Percentiles rank a stretch among this genome's conserved stretches.
These are phyloP conservation scores for Procambarus clarkii DNA, from an alignment of 1,140 invertebrate species.

Conservation along the genomic window DNA sequence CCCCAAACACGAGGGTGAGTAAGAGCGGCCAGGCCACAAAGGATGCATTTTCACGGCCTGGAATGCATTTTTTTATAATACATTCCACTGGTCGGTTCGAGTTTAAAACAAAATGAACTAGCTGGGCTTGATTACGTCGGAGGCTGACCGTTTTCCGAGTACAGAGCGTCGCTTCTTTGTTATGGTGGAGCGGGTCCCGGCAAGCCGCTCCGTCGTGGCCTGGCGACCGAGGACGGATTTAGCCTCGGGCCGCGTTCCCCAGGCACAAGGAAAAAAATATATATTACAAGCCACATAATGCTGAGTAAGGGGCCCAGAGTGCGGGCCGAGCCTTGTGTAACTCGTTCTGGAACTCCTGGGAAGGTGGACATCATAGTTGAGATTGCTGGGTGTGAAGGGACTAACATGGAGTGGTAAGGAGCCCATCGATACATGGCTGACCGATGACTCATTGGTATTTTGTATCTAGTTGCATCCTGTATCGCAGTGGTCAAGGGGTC, in stretches of 20 bases:
- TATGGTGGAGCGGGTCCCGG: not conserved
- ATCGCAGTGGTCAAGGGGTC: too few relatives aligned
- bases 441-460: too few relatives aligned
- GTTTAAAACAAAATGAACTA: too few relatives aligned
- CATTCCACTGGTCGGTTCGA: too few relatives aligned
- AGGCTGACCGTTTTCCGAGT: not conserved
- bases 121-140: too few relatives aligned
- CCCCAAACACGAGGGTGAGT: not conserved
- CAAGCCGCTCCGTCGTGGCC: slow-evolving; percentile 35
- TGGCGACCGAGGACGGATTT: slow-evolving; percentile 58
- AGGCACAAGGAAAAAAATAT: slow-evolving; percentile 30
- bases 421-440: too few relatives aligned
- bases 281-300: slow-evolving; percentile 6
- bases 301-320: slow-evolving; percentile 47
- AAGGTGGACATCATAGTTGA: too few relatives aligned
- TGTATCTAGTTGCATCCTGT: too few relatives aligned
- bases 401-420: too few relatives aligned
- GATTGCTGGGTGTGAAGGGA: too few relatives aligned
- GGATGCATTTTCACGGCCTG: not conserved
- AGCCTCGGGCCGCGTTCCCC: slow-evolving; percentile 50
- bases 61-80: not conserved
- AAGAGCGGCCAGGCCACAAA: slow-evolving; percentile 61
- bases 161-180: slow-evolving; percentile 29
- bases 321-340: slow-evolving; percentile 36
- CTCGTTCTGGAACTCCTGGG: slow-evolving; percentile 2